Evolutionary conservation across 2,888 invertebrate genomes (phyloP).

Genomic region (Sussaba pulchella): DNA sequence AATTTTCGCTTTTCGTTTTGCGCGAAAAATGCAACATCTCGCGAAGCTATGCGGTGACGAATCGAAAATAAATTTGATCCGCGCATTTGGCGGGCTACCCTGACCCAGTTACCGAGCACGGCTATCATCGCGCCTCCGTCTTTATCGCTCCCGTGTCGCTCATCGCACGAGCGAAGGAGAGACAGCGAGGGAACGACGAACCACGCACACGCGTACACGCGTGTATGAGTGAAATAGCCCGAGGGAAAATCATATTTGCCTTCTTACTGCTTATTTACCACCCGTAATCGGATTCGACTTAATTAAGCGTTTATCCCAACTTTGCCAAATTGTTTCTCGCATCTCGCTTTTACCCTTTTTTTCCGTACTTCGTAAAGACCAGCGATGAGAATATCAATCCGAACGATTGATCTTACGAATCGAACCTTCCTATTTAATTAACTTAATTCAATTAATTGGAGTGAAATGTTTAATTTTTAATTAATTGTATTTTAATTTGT

Average conservation of each 20-base stretch:
- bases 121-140: conserved; percentile 61
- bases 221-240: conserved; percentile 61
- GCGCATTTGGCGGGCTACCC: conserved; percentile 81
- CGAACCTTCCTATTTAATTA: too few species aligned
- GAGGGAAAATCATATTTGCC: conserved; percentile 75
- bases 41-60: conserved; percentile 72
- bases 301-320: conserved; percentile 38
- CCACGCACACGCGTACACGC: conserved; percentile 45
- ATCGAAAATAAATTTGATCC: conserved; percentile 81
- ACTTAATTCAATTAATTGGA: too few species aligned
- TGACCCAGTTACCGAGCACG: conserved; percentile 78
- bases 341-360: conserved; percentile 4
- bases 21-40: conserved; percentile 41
- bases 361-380: not conserved
- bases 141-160: conserved; percentile 42
- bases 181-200: not conserved
- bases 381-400: conserved; percentile 10
- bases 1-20: not conserved
- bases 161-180: not conserved
- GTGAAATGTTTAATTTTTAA: too few species aligned
- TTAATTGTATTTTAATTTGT: too few species aligned
- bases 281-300: conserved; percentile 3
- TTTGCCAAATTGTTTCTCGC: conserved; percentile 36
- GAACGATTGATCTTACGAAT: too few species aligned
- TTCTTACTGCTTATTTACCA: conserved; percentile 33